Evolutionary conservation across 2,888 invertebrate species (phyloP), one percentile per base, ranked within the genome.

Genomic region (Aphelenchoides bicaudatus): DNA sequence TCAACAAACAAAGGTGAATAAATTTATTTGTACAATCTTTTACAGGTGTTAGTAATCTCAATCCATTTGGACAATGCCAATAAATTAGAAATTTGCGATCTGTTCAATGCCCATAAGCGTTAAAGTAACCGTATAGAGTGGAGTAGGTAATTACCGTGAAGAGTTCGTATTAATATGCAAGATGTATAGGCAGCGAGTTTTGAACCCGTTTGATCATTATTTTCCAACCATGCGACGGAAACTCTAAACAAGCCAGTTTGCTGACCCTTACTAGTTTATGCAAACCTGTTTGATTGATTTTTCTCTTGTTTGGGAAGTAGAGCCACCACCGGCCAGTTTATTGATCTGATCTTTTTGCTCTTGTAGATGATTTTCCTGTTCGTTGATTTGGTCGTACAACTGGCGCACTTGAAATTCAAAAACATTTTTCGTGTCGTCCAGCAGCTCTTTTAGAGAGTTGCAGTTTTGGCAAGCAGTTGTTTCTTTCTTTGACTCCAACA

Each of bases 341-440:
- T 43, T 25, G 23, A 19, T 43, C 27, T 37, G 52, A 1, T 68
- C 62, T n/a, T 38, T 43, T 29, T 64, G 61, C 27, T 52, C 81
- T 23, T 91, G 86, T 49, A 93, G 85, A 82, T 89, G 90, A 71
- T 91, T 91, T 81, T 88, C 88, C 84, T 88, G 85, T 52, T 85
- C 85, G 19, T 87, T 87, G 71, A 88, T 82, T 80, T 88, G 88
- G 72, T 88, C 88, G 67, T 86, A 87, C 86, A 88, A 87, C 59
- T 86, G 86, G 72, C 86, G 86, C 54, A 88, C 81, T 78, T 88
- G 88, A 30, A 83, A 81, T 79, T 87, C 86, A 83, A 90, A 84
- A 84, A 82, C 83, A 34, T 80, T 75, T 28, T 83, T 84, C 2
- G 85, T 85, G n/a, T 84, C 85, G 63, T 83, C 82, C 47, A 88